Evolutionary conservation across 1,140 invertebrate genomes (phyloP), one percentile per base, ranked within the genome.

Genomic region (Chrysoperla carnea): DNA sequence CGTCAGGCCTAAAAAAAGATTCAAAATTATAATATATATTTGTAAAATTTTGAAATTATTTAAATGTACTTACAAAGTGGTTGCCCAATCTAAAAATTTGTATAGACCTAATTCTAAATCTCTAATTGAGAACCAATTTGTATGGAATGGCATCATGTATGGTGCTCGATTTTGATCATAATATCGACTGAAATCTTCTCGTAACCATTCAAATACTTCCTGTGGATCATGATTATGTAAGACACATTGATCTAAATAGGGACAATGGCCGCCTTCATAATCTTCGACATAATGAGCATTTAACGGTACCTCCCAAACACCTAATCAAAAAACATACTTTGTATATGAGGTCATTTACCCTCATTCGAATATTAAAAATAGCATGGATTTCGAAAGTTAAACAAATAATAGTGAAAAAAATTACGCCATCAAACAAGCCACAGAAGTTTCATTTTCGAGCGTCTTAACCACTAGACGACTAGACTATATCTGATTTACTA

Each of bases 101-200:
- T 81, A 76, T 2, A 93, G 66, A 17, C 86, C 88, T 44, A 74
- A 64, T 57, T 90, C 84, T 1, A 91, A 64, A 48, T 81, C 81
- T 48, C 87, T 84, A 39, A 87, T 85, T 54, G 89, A 85, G 69
- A 93, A 92, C 88, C 87, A 93, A 62, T 90, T 92, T 8, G 87
- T 91, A 49, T 91, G 86, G 72, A 92, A 87, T 6, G 87, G 78
- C 80, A 92, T 86, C 81, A 89, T 87, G 55, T 92, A 90, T 0
- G 88, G 88, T 1, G 88, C 88, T 46, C 82, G 70, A 57, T 91
- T 90, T 54, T 86, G 81, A 29, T 83, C 76, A 52, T 90, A 91
- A 55, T 85, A 77, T 23, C 85, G 67, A 36, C 75, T 73, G 59
- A 93, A 94, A 57, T 94, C 90, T 66, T 92, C 87, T 54, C 84